Percentiles rank a stretch among this genome's conserved stretches.
phyloP scores from a whole-genome alignment of 2,113 vertebrate genomes.

The Calidris pugnax region DNA sequence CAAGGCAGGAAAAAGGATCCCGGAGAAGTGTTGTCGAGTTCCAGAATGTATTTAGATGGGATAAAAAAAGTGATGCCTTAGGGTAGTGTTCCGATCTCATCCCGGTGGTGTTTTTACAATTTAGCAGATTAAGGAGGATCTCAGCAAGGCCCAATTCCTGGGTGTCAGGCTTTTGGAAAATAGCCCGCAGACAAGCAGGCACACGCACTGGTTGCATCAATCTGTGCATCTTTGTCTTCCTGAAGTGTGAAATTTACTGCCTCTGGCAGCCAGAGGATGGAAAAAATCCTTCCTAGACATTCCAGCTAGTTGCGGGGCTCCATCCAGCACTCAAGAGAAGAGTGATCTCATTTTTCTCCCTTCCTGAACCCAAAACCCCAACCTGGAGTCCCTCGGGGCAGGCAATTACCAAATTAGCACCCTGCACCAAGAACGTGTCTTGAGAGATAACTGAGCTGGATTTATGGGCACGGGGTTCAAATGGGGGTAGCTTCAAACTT shows the following conservation, averaged over 20 bases:
- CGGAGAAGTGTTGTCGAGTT: not conserved
- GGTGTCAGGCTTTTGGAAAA: not conserved
- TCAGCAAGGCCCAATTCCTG: not conserved
- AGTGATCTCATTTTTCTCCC: not conserved
- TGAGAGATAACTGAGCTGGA: not conserved
- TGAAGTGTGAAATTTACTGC: not conserved
- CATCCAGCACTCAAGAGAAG: not conserved
- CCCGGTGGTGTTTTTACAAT: not conserved
- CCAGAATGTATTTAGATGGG: not conserved
- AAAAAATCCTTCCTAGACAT: not conserved
- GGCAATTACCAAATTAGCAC: not conserved
- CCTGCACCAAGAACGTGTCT: fast-evolving
- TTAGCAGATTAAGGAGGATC: not conserved
- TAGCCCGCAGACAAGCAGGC: not conserved
- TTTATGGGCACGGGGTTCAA: not conserved
- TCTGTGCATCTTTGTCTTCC: not conserved
- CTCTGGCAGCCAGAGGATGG: not conserved
- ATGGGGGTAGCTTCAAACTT: not conserved
- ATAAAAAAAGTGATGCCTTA: not conserved
- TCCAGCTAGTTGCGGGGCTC: not conserved
- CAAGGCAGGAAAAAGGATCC: not conserved
- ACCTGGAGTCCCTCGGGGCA: not conserved
- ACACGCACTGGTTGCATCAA: not conserved
- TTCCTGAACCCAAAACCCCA: not conserved
- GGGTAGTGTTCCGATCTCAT: not conserved